A percentile compares a stretch with the other conserved stretches of the same genome.
Evolutionary conservation across 1,140 invertebrate genomes (phyloP).

Genomic region (Bombus sibiricus): DNA sequence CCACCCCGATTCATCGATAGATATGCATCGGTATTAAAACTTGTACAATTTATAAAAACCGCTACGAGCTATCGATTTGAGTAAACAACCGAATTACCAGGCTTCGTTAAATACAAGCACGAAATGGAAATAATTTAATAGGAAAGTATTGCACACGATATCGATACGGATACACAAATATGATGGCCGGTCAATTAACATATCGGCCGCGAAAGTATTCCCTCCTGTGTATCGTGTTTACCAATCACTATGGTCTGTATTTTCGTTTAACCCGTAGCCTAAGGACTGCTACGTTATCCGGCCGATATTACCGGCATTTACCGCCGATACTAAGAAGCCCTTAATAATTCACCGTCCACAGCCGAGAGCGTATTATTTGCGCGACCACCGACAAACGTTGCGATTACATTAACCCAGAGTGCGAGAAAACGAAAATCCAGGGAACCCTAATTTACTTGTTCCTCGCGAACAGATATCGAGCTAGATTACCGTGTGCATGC

Average conservation of each 20-base stretch:
- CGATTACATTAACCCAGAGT: slow-evolving; percentile 58
- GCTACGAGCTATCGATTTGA: background rate
- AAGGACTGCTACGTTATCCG: background rate
- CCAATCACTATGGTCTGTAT: slow-evolving; percentile 5
- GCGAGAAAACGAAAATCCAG: background rate
- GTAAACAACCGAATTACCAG: background rate
- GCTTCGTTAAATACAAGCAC: background rate
- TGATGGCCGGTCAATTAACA: background rate
- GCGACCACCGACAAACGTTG: slow-evolving; percentile 54
- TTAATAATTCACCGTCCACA: slow-evolving; percentile 64
- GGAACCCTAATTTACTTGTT: background rate
- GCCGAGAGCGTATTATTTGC: slow-evolving; percentile 66
- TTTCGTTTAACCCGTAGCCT: slow-evolving; percentile 40
- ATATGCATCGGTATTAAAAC: background rate
- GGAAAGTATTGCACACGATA: background rate
- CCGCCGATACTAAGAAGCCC: slow-evolving; percentile 66
- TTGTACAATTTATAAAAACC: background rate
- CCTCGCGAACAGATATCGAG: slow-evolving; percentile 51
- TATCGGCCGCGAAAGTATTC: background rate
- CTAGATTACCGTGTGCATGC: slow-evolving; percentile 51
- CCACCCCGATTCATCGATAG: no score
- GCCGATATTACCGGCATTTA: slow-evolving; percentile 64
- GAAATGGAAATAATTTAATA: background rate
- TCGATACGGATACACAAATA: background rate
- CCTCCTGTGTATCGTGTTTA: slow-evolving; percentile 20